Base-by-base conservation (phyloP, 2,888 invertebrate species). In the Drosophila pegasa region DNA sequence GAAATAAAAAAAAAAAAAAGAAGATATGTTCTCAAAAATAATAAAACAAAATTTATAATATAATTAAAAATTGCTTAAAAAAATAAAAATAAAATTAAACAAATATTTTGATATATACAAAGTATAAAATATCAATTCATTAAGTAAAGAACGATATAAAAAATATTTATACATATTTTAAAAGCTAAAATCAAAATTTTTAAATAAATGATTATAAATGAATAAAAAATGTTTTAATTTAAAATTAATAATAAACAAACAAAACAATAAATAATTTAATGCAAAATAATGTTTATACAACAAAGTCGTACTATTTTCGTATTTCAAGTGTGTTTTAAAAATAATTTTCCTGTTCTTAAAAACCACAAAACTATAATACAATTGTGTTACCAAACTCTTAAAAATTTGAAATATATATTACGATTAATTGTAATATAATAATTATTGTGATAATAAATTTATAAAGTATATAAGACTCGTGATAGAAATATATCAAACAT, bases 1-100 rank as follows among this genome's bases (percentile, higher is more conserved):
- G 10, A 38, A 52, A 18, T 16, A 41, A 37, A 37, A 60, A 18
- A 16, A 18, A n/a, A 38, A 43, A 10, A 41, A 37, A 37, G 56
- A 18, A 16, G n/a, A n/a, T 33, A 43, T 6, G 16, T 25, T 29
- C 3, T 18, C 33, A 18, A 12, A 27, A 45, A 0, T 9, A 55
- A 37, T 10, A 20, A n/a, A 22, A 12, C 10, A 3, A 27, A 33
- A 16, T n/a, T 25, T 6, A 22, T 20, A 43, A 29, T 31, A 33
- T 6, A 29, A 18, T 9, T 29, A 29, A n/a, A 29, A 38, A 22
- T 8, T 14, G n/a, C n/a, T 10, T 9, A 16, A 14, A 47, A 5
- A 37, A 37, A 37, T 37, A 37, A n/a, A 37, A n/a, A n/a, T 1
- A 35, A 6, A 35, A n/a, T n/a, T n/a, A n/a, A n/a, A n/a, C n/a